Percentiles rank a stretch among this genome's conserved stretches.
Evolutionary conservation across 2,797 vertebrate species (phyloP).

Genomic region (Gobio occitaniae): DNA sequence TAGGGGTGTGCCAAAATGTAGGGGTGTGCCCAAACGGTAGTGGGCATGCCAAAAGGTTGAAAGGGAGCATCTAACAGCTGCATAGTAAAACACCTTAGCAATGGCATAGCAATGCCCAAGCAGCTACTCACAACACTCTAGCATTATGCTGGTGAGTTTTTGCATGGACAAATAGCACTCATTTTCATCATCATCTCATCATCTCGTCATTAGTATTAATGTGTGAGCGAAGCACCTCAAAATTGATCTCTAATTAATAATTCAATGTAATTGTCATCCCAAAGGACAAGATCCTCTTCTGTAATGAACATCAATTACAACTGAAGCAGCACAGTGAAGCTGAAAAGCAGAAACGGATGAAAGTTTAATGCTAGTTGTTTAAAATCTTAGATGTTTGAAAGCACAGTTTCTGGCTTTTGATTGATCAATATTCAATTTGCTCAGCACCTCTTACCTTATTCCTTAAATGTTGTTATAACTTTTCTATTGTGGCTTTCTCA

Average conservation of each 20-base stretch:
- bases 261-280: neutral
- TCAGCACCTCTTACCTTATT: neutral
- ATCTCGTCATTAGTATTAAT: neutral
- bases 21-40: too few species aligned
- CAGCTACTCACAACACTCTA: neutral
- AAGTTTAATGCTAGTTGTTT: conserved; percentile 18
- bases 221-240: neutral
- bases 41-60: too few species aligned
- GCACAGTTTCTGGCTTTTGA: neutral
- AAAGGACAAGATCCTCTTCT: conserved; percentile 11
- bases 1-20: too few species aligned
- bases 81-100: neutral
- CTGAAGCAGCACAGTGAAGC: conserved; percentile 1
- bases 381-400: neutral
- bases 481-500: neutral
- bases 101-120: neutral
- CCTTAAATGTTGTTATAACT: neutral
- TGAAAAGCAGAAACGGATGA: neutral
- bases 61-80: neutral
- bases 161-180: neutral
- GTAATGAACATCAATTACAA: conserved; percentile 11
- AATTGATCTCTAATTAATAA: conserved; percentile 9
- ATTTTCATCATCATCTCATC: neutral
- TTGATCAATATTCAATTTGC: neutral
- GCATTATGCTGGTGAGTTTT: neutral